Percentiles rank a stretch among this genome's conserved stretches.
Evolutionary conservation across 2,113 vertebrate genomes (phyloP).

Genomic region (Microcebus murinus): DNA sequence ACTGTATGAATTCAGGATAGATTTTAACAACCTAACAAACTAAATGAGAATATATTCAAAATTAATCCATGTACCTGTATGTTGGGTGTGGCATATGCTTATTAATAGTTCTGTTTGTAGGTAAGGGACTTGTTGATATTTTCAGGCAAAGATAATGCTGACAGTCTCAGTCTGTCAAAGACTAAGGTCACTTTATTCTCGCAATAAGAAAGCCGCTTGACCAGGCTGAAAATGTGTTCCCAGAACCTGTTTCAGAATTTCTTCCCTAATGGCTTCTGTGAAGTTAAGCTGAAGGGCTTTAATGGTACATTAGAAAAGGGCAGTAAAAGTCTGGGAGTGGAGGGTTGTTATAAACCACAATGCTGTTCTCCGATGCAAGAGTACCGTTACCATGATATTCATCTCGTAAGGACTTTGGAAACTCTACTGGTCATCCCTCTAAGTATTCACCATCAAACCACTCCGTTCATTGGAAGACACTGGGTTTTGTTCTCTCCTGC

Average conservation of each 20-base stretch:
- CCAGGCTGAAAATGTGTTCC: constrained; percentile 33
- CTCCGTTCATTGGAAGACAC: neutral
- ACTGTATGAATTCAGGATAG: neutral
- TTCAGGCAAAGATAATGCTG: neutral
- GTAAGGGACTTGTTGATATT: neutral
- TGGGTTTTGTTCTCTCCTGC: neutral
- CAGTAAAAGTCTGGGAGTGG: neutral
- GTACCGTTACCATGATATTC: rapidly evolving
- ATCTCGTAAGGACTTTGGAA: neutral
- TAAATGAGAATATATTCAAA: neutral
- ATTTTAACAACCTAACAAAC: neutral
- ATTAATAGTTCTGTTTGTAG: neutral
- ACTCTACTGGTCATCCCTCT: neutral
- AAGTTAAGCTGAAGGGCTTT: constrained; percentile 14
- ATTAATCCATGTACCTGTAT: neutral
- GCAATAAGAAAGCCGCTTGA: constrained; percentile 55
- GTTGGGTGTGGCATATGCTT: neutral
- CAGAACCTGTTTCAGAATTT: constrained; percentile 28
- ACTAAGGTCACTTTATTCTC: constrained; percentile 47
- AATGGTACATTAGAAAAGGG: neutral
- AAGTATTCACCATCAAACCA: neutral
- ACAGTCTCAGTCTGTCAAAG: neutral
- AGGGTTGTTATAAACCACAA: neutral
- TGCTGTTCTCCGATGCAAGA: neutral
- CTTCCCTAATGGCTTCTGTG: constrained; percentile 50